Percentiles rank a stretch among this genome's conserved stretches.
Conservation (phyloP, 1,140 invertebrate species). For the Tetraneura akinire region DNA sequence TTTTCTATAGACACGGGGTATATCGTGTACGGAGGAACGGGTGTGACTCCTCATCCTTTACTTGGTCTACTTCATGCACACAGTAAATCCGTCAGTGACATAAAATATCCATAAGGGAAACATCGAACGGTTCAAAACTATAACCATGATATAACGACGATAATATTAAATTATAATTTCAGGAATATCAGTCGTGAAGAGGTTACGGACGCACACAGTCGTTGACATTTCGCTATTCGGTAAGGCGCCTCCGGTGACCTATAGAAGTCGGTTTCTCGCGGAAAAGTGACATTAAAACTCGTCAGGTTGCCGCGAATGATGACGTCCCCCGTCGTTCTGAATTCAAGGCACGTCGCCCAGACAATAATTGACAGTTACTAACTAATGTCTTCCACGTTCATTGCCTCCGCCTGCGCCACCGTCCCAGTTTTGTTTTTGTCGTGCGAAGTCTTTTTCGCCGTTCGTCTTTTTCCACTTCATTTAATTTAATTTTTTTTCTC, state of each 20-base stretch:
- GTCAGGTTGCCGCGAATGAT: background rate
- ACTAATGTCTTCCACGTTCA: conserved; percentile 47
- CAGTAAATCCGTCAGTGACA: too few relatives aligned
- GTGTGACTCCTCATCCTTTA: too few relatives aligned
- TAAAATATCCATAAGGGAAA: too few relatives aligned
- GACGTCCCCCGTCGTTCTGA: background rate
- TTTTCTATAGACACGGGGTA: too few relatives aligned
- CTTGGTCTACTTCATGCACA: too few relatives aligned
- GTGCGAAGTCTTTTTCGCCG: background rate
- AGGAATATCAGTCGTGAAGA: background rate
- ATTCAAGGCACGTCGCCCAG: conserved; percentile 42
- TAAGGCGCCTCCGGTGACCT: conserved; percentile 47
- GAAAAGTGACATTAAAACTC: conserved; percentile 47
- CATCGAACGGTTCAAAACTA: too few relatives aligned
- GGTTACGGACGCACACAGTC: background rate
- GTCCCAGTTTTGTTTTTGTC: conserved; percentile 34
- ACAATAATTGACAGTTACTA: conserved; percentile 49
- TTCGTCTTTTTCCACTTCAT: background rate
- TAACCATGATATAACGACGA: too few relatives aligned
- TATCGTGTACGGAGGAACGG: too few relatives aligned
- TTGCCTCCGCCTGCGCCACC: background rate
- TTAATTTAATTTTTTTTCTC: background rate
- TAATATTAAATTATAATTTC: too few relatives aligned
- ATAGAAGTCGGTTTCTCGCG: conserved; percentile 2
- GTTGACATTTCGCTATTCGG: conserved; percentile 39